phyloP scores from a whole-genome alignment of 2,113 vertebrate species.

The Limanda limanda region DNA sequence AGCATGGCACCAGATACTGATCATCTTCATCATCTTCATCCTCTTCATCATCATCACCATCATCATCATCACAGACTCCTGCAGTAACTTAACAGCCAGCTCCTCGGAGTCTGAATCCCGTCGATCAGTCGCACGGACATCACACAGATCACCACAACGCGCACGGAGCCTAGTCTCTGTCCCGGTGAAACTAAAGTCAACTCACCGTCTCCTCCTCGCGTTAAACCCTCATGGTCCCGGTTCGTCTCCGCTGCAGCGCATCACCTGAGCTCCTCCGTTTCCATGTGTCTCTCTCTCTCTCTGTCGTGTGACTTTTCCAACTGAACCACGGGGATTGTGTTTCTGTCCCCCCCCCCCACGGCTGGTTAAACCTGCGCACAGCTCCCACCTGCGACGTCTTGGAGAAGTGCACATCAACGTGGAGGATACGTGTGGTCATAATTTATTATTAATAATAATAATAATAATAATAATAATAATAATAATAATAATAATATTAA shows the following conservation, averaged over 20 bases:
- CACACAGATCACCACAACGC: background rate
- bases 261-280: background rate
- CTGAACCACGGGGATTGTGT: constrained; percentile 13
- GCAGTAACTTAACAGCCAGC: no score
- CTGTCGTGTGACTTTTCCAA: constrained; percentile 49
- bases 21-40: background rate
- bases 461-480: no score
- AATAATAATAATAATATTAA: no score
- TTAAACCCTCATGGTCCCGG: background rate
- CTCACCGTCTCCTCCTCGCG: constrained; percentile 44
- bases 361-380: constrained; percentile 52
- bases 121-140: background rate
- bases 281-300: background rate
- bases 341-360: background rate
- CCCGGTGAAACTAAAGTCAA: background rate
- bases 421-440: no score
- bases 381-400: constrained; percentile 77
- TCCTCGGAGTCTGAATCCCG: no score
- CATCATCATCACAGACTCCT: no score
- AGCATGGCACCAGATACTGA: constrained; percentile 16
- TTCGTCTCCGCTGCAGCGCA: background rate
- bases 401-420: constrained; percentile 63
- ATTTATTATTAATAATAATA: no score
- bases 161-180: background rate
- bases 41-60: background rate